phyloP scores from a whole-genome alignment of 1,140 invertebrate genomes.

The Acyrthosiphon pisum region DNA sequence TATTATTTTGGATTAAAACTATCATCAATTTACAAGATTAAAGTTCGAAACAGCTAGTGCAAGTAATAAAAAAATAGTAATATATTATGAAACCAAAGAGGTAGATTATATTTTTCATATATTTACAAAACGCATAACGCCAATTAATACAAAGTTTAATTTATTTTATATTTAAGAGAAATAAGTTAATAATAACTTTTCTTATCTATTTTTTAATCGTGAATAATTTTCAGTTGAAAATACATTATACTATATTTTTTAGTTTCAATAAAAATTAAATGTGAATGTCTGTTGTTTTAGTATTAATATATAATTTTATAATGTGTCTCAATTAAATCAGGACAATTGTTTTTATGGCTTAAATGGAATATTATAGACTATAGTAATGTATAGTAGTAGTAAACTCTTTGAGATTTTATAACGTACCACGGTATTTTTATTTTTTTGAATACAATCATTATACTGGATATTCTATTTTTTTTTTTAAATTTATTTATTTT shows the following conservation, averaged over 20 bases:
- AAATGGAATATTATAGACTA: too few relatives aligned
- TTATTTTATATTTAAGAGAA: neutral
- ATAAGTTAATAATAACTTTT: neutral
- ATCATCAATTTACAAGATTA: neutral
- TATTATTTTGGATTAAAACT: too few relatives aligned
- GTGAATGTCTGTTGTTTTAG: neutral
- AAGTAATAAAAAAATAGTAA: neutral
- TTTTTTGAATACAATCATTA: neutral
- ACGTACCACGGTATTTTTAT: neutral
- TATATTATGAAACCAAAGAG: neutral
- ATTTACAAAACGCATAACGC: neutral
- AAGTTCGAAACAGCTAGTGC: neutral
- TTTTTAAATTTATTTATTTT: too few relatives aligned
- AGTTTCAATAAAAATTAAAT: neutral
- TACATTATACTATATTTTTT: neutral
- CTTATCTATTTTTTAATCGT: neutral
- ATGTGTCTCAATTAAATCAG: too few relatives aligned
- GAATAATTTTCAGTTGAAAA: neutral
- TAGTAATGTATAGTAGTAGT: too few relatives aligned
- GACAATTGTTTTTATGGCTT: too few relatives aligned
- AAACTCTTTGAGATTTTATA: neutral
- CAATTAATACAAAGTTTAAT: neutral
- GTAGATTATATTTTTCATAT: neutral
- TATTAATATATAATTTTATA: neutral
- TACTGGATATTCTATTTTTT: neutral